Evolutionary conservation across 2,888 invertebrate genomes (phyloP), one percentile per base, ranked within the genome.

Genomic region (Drosophila demipolita): DNA sequence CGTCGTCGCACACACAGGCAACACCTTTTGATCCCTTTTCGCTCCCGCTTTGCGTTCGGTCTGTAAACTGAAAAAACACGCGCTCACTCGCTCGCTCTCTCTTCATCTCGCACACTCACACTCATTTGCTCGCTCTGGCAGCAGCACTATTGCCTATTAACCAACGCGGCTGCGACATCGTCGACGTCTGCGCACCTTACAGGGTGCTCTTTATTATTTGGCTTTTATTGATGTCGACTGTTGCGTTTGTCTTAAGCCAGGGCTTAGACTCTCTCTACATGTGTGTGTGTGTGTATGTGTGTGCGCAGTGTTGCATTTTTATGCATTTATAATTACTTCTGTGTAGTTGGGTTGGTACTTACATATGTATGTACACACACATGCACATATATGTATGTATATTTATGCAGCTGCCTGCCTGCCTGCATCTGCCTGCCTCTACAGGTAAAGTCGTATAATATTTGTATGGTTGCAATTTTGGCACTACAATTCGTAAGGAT

Each of bases 311-410:
- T 71, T 89, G 77, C 80, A 78, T 78, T 90, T 90, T 86, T 86
- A 85, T 85, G 85, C 88, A 86, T 88, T 85, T 85, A 90, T 85
- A 90, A 88, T 90, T 80, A 85, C 86, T 88, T 76, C 72, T 69
- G 60, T 35, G 65, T 66, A 62, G 64, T 71, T 78, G 50, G 67
- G 55, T 66, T 54, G 23, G 53, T 77, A 77, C 57, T 59, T 59
- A 75, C 45, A 42, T 61, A 49, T 50, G 20, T 66, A 35, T 60
- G 12, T 64, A 23, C 53, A 9, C 32, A 23, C 11, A 35, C 36
- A 36, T 54, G 33, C 20, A 29, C 15, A 15, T 36, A 9, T 48
- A 29, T 50, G 12, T 59, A 7, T 64, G 40, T 59, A n/a, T 68
- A 48, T 67, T 38, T 50, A 70, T 64, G 78, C 72, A 75, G 77